Base-by-base conservation (phyloP, 2,113 vertebrate genomes). In the Petromus typicus region DNA sequence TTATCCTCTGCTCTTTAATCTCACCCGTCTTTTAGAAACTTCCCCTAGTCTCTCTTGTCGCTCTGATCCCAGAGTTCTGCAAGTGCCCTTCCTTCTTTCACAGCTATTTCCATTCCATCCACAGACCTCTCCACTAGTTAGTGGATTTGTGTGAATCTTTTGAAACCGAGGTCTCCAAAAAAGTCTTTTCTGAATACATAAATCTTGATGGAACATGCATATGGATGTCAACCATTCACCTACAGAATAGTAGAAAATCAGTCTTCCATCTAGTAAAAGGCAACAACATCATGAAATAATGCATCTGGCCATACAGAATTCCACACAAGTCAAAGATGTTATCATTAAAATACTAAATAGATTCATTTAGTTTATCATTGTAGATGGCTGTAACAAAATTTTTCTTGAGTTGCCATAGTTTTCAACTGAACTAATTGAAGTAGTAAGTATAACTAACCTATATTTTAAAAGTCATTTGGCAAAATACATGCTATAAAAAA, bases 371-470 rank as follows among this genome's bases (percentile, higher is more conserved):
- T 94, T 84, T 56, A 37, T 57, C 32, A 63, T 32, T 87, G 25
- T n/a, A 56, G 9, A 79, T 79, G 56, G 18, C 40, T 64, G 32
- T 75, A 51, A 87, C 37, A 32, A 76, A 43, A 37, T 2, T 45
- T 80, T 90, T 59, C 13, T 27, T 66, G 34, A 71, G 20, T 34
- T 71, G 32, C 11, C 3, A 75, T 57, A 51, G 59, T 90, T 87
- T 90, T 54, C 2, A 90, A 48, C 64, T 63, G 20, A 69, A 78
- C 51, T 13, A 63, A 34, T 90, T 51, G 87, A 67, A 16, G 78
- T 83, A 84, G 12, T 51, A 75, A 83, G 66, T 92, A 34, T 66
- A 67, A n/a, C 66, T 91, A 81, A 94, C 40, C 12, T 71, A 57
- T 0, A 30, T 88, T 81, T 89, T 7, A 2, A 91, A 64, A 23